phyloP scores from a whole-genome alignment of 2,797 vertebrate species.

The Characodon lateralis region DNA sequence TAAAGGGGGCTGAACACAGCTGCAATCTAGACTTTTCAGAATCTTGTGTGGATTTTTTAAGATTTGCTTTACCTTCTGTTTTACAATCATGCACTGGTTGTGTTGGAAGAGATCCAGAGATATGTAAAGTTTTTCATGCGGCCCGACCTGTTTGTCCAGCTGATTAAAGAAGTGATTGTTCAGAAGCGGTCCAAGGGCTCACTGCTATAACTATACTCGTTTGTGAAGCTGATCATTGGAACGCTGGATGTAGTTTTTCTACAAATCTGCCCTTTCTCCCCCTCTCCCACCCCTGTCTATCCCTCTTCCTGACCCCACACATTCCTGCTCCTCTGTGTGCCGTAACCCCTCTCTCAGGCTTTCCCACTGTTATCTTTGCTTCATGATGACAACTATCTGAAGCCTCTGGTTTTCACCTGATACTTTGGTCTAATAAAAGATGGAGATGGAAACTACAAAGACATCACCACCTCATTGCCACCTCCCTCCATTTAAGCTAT shows the following conservation, averaged over 20 bases:
- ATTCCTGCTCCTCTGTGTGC: constrained; percentile 64
- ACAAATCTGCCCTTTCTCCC: constrained; percentile 14
- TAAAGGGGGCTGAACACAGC: background rate
- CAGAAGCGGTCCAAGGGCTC: constrained; percentile 22
- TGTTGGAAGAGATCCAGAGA: background rate
- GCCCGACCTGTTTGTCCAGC: background rate
- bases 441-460: background rate
- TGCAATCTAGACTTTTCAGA: background rate
- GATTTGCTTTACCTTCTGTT: background rate
- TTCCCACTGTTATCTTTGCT: constrained; percentile 33
- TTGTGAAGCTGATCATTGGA: constrained; percentile 29
- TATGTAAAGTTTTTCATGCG: background rate
- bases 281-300: constrained; percentile 44
- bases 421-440: background rate
- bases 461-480: background rate
- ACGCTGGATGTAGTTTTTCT: constrained; percentile 15
- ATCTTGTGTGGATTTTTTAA: too few species aligned
- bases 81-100: background rate
- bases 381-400: constrained; percentile 35
- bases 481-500: background rate
- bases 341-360: constrained; percentile 50
- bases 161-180: constrained; percentile 5
- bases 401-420: constrained; percentile 16
- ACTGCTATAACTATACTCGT: constrained; percentile 39
- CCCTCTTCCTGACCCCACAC: constrained; percentile 65